phyloP scores from a whole-genome alignment of 1,140 invertebrate genomes.

The Calephelis virginiensis region DNA sequence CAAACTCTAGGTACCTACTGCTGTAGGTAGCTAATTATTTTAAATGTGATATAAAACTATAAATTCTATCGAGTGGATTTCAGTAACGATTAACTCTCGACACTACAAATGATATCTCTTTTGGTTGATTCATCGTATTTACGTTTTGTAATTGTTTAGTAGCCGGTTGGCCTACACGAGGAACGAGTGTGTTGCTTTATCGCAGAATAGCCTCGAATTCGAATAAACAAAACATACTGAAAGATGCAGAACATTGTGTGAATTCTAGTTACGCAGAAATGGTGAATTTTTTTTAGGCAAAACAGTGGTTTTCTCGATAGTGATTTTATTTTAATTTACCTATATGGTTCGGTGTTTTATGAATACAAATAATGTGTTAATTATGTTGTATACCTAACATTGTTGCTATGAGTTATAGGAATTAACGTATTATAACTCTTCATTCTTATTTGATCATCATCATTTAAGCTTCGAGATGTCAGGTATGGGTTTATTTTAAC shows the following conservation, averaged over 20 bases:
- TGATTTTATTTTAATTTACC: no score
- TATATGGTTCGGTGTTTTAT: no score
- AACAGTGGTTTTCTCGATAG: no score
- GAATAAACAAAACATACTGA: constrained; percentile 1
- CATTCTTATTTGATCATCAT: no score
- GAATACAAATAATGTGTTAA: not conserved
- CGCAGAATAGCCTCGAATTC: not conserved
- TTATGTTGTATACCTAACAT: no score
- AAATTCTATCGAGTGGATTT: not conserved
- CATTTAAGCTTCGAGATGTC: no score
- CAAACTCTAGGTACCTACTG: no score
- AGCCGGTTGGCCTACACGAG: not conserved
- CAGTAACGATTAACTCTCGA: not conserved
- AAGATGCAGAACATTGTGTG: constrained; percentile 9
- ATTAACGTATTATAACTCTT: no score
- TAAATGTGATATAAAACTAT: no score
- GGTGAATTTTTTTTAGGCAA: not conserved
- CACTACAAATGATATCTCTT: not conserved
- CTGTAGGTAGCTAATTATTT: no score
- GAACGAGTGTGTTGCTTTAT: not conserved
- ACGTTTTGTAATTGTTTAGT: constrained; percentile 14
- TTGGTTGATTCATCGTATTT: constrained; percentile 1
- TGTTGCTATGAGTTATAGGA: no score
- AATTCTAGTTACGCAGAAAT: constrained; percentile 5
- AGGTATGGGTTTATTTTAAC: no score